phyloP scores from a whole-genome alignment of 2,888 invertebrate genomes.

The Drosophila eohydei region DNA sequence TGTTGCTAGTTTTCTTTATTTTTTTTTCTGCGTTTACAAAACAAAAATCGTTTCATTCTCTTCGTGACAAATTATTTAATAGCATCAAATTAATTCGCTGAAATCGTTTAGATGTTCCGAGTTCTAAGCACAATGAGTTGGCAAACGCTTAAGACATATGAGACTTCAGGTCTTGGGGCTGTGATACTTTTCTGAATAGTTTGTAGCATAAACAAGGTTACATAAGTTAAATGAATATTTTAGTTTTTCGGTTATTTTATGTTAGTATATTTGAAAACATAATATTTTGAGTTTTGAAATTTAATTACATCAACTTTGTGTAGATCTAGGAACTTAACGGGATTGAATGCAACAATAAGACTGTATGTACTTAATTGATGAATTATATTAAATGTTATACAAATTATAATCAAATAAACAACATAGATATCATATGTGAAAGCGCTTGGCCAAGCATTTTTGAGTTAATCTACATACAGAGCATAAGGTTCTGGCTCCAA shows the following conservation, averaged over 20 bases:
- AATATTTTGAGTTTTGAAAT: background rate
- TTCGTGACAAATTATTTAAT: slow-evolving; percentile 76
- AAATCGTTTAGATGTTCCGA: slow-evolving; percentile 37
- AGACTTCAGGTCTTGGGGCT: background rate
- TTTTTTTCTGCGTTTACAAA: slow-evolving; percentile 8
- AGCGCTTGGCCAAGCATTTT: too few relatives aligned
- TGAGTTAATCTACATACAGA: too few relatives aligned
- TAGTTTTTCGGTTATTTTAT: background rate
- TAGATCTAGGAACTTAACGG: too few relatives aligned
- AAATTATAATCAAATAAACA: too few relatives aligned
- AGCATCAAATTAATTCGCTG: slow-evolving; percentile 69
- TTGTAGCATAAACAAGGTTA: background rate
- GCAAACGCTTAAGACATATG: slow-evolving; percentile 41
- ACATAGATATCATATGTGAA: too few relatives aligned
- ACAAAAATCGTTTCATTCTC: slow-evolving; percentile 49
- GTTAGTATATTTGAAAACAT: background rate
- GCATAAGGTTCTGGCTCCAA: too few relatives aligned
- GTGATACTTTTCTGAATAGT: background rate
- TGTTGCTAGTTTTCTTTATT: slow-evolving; percentile 5
- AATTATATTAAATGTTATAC: too few relatives aligned
- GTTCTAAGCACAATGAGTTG: slow-evolving; percentile 59
- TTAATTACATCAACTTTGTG: too few relatives aligned
- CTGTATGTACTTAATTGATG: too few relatives aligned
- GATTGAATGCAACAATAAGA: too few relatives aligned
- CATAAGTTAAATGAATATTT: background rate